Evolutionary conservation across 2,113 vertebrate species (phyloP), one percentile per base, ranked within the genome.

Genomic region (Cavia aperea): DNA sequence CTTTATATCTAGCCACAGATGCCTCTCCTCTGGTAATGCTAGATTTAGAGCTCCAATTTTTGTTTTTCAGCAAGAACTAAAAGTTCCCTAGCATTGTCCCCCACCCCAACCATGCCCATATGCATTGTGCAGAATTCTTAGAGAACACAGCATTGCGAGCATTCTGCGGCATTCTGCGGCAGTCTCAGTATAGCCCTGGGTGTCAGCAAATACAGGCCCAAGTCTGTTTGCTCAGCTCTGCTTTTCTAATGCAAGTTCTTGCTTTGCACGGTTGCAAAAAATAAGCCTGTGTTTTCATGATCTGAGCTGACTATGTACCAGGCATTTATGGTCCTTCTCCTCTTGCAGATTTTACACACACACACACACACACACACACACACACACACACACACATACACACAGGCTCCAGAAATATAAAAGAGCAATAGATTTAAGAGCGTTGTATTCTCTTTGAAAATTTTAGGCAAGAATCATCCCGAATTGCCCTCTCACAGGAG

Each of bases 11-110:
- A 89, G 39, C 18, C 54, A 31, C 36, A 91, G n/a, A 95, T 15
- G 70, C 56, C 39, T 81, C 66, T 93, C 75, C 93, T 51, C 73
- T 60, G 60, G 23, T 68, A 73, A 7, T 54, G 46, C 86, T 75
- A 13, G 68, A 84, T 94, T 94, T 94, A 88, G 58, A 94, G 46
- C 54, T 36, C 21, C 73, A 19, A 79, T 56, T 92, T 85, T 79
- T 87, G 86, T 89, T 93, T 93, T 92, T 84, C 63, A 88, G 58
- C 65, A 95, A 91, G 79, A 93, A 78, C 31, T 75, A 62, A 58
- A 93, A 70, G 88, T 94, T 85, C 70, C 31, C 58, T 36, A 26
- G 26, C n/a, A 15, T 73, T 77, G 29, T 13, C 65, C 54, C 51
- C 39, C 7, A 60, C 36, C 65, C 73, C 39, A 56, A 15, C 56